Base-by-base conservation (phyloP, 1,140 invertebrate genomes). In the Thrips palmi region DNA sequence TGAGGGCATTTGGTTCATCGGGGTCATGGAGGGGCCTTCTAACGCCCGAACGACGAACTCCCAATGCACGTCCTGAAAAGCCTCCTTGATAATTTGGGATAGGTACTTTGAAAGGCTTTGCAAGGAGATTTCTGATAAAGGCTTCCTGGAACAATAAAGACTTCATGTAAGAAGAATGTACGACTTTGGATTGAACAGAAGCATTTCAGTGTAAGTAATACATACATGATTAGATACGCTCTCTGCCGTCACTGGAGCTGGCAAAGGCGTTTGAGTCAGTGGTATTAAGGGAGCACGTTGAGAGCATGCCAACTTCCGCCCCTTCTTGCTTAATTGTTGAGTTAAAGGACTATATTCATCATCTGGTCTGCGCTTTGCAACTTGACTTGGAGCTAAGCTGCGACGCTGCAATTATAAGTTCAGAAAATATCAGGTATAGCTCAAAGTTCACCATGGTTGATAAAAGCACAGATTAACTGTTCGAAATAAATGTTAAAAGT, bases 101-200 rank as follows among this genome's bases (percentile, higher is more conserved):
- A 4, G 94, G 93, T 32, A 96, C 80, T 63, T 86, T 85, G 52
- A 97, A 98, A 4, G 89, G 87, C 51, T 78, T 81, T n/a, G 68
- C 74, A 1, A 96, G 52, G 43, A 92, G 71, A 48, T 77, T 76
- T 41, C 70, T 70, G 40, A 97, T 91, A 11, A 83, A 57, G 31
- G 65, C 64, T 59, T 86, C 81, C 73, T 85, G 56, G 25, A 59
- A 53, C 52, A 40, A 34, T 38, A 20, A 32, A 20, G 21, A 24
- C 19, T 6, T 12, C 45, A 19, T 12, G 7, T 21, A 33, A 12
- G 18, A 40, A 31, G 37, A 10, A 42, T 37, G 33, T 31, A n/a
- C 19, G n/a, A 17, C 36, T 19, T 25, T 24, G 12, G 22, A 15
- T 1, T 15, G 2, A 7, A 34, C 14, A 2, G 33, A 4, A 5